Evolutionary conservation across 2,797 vertebrate genomes (phyloP), one percentile per base, ranked within the genome.

Genomic region (Premnoplex brunnescens): DNA sequence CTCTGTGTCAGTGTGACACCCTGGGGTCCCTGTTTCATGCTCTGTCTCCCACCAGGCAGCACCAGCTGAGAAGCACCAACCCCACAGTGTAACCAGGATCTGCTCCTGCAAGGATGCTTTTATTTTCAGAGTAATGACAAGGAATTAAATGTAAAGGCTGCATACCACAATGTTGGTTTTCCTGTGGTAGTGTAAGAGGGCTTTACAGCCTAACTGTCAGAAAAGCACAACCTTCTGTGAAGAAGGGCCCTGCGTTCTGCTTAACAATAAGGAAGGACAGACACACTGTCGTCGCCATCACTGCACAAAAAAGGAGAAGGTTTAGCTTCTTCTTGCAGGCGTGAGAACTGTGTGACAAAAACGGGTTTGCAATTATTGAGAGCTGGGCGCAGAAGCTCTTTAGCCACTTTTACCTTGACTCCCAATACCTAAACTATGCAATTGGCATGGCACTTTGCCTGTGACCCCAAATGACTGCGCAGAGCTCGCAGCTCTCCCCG

Each of bases 241-340:
- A 73, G 64, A 77, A 81, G 12, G 11, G 19, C 22, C 17, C 14
- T 37, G 43, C 0, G 2, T 24, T 60, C 44, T 41, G 26, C 16
- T 26, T 27, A 22, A 6, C 7, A 10, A 19, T 21, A 28, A 27
- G 8, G 72, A 59, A n/a, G 14, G 37, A 48, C 0, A 0, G 10
- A 30, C 34, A 6, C 0, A 0, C 14, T 4, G 1, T 21, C 5
- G 1, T 10, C 0, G 0, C 28, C n/a, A 30, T 34, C 7, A 1
- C 0, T 3, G 17, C 39, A 24, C 13, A 5, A 5, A 2, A 41
- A 46, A 46, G 20, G 20, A 13, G 15, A 51, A 39, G 21, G 14
- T 2, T 71, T 64, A 56, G 10, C 7, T 80, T 19, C 6, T 64
- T 43, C 51, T 44, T 18, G 24, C 1, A 0, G 1, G 0, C 1